These are phyloP conservation scores for Ataeniobius toweri DNA, from an alignment of 2,797 vertebrate species.

Conservation along the genomic window DNA sequence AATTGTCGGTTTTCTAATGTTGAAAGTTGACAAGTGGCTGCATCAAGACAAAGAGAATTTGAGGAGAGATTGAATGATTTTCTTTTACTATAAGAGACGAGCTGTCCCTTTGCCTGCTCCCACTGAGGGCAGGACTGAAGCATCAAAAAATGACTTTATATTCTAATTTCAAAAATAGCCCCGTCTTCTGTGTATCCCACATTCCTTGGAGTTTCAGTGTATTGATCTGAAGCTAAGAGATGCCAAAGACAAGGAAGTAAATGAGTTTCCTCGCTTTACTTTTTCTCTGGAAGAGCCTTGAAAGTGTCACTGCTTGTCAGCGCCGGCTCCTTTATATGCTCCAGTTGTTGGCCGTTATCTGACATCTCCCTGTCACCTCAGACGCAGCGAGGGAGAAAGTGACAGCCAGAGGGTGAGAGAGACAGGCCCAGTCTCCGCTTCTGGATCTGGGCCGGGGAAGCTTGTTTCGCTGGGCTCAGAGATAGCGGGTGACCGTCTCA, in stretches of 20 bases:
- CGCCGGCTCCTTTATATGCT: constrained; percentile 40
- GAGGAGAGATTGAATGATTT: too few species aligned
- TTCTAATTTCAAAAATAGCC: constrained; percentile 3
- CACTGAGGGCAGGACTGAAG: not conserved
- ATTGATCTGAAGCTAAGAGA: constrained; percentile 18
- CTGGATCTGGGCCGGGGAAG: constrained; percentile 22
- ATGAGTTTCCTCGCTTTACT: constrained; percentile 29
- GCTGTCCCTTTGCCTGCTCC: not conserved
- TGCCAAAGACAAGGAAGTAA: constrained; percentile 1
- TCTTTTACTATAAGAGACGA: not conserved
- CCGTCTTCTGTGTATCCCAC: not conserved
- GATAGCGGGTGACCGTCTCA: constrained; percentile 40
- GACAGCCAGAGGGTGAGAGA: constrained; percentile 46
- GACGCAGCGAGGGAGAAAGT: constrained; percentile 23
- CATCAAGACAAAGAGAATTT: too few species aligned
- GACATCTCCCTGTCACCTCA: constrained; percentile 58
- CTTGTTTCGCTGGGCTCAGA: constrained; percentile 32
- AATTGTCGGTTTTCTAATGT: too few species aligned
- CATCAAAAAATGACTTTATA: constrained; percentile 14
- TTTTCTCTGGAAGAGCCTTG: constrained; percentile 34
- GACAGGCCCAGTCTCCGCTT: constrained; percentile 12
- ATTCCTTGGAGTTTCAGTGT: constrained; percentile 15
- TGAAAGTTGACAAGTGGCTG: too few species aligned
- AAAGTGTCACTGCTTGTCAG: constrained; percentile 54
- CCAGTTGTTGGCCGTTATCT: constrained; percentile 48